phyloP scores from a whole-genome alignment of 2,888 invertebrate species.

The Drosophila picticornis region DNA sequence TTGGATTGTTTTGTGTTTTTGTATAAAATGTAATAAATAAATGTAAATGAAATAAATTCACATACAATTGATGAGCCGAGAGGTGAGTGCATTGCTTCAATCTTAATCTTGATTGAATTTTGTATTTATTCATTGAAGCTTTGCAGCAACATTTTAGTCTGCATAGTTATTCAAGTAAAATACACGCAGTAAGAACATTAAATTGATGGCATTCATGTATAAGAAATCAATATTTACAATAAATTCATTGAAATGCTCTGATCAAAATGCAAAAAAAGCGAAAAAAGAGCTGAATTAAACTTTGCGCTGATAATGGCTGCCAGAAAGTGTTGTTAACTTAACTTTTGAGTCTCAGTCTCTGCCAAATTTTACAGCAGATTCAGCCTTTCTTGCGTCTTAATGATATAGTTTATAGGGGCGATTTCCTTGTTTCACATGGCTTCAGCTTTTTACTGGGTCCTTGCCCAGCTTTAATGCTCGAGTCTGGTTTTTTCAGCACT shows the following conservation, averaged over 20 bases:
- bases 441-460: not conserved
- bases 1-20: not conserved
- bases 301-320: not conserved
- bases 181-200: not conserved
- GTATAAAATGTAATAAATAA: not conserved
- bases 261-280: not conserved
- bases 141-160: not conserved
- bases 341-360: not conserved
- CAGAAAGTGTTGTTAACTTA: not conserved
- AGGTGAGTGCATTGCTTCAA: not conserved
- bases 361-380: slow-evolving; percentile 28
- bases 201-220: not conserved
- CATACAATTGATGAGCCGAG: not conserved
- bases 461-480: not conserved
- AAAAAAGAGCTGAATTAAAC: not conserved
- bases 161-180: not conserved
- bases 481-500: not conserved
- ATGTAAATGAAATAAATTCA: not conserved
- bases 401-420: not conserved
- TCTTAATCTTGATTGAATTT: not conserved
- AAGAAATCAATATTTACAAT: not conserved
- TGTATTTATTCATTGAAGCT: not conserved
- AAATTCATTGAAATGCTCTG: not conserved
- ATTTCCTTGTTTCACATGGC: not conserved
- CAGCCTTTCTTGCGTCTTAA: not conserved